phyloP scores from a whole-genome alignment of 2,113 vertebrate species.

The Meleagris gallopavo region DNA sequence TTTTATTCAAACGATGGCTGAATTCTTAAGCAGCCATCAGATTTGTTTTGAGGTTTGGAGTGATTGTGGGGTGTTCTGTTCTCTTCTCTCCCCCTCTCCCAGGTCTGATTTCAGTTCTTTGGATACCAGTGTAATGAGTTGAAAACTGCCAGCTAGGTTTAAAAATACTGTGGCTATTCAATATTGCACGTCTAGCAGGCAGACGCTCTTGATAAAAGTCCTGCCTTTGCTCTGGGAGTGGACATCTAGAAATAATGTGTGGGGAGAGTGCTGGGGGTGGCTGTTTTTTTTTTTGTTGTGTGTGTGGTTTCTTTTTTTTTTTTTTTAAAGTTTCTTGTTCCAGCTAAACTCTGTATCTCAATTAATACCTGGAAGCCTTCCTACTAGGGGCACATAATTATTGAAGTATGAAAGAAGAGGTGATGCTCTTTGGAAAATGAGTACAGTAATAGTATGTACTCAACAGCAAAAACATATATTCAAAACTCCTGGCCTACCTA shows the following conservation, averaged over 20 bases:
- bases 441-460: not conserved
- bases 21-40: not conserved
- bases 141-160: not conserved
- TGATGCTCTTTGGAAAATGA: not conserved
- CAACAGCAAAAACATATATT: not conserved
- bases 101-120: not conserved
- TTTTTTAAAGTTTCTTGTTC: not conserved
- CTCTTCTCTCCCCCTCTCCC: not conserved
- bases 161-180: not conserved
- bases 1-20: not conserved
- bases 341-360: not conserved
- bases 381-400: fast-evolving
- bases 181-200: not conserved
- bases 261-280: not conserved
- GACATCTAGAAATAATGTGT: not conserved
- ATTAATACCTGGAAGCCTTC: not conserved
- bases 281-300: not conserved
- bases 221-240: not conserved
- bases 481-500: fast-evolving
- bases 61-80: not conserved
- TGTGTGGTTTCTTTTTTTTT: not conserved
- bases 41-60: not conserved
- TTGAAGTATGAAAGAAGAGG: not conserved
- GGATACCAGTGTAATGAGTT: not conserved
- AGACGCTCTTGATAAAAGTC: not conserved